Conservation (phyloP, 2,888 invertebrate genomes). For the Hemithea aestivaria region DNA sequence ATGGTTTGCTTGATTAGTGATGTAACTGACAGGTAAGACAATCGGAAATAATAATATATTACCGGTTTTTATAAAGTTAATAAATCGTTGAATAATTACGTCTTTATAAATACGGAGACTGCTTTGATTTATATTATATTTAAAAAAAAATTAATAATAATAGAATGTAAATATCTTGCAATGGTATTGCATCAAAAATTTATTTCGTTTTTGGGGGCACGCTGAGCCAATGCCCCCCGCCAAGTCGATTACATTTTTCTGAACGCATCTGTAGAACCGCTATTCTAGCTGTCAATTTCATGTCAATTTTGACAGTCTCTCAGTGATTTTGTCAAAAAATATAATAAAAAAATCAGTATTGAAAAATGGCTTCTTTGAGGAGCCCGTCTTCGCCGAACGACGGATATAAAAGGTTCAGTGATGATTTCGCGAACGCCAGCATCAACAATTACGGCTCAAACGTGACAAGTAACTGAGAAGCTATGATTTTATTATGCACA, state of each 20-base stretch:
- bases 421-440: slow-evolving; percentile 78
- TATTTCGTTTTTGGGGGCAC: too few relatives aligned
- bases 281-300: background rate
- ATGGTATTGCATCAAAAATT: too few relatives aligned
- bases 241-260: slow-evolving; percentile 20
- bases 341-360: slow-evolving; percentile 53
- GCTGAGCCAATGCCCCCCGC: too few relatives aligned
- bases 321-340: slow-evolving; percentile 10
- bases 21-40: slow-evolving; percentile 23
- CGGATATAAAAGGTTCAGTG: slow-evolving; percentile 82
- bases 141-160: too few relatives aligned
- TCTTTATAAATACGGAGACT: too few relatives aligned
- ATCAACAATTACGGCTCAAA: slow-evolving; percentile 82
- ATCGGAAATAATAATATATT: slow-evolving; percentile 15
- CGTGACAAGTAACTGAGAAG: slow-evolving; percentile 77
- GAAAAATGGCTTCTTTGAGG: slow-evolving; percentile 76
- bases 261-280: slow-evolving; percentile 9
- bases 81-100: too few relatives aligned
- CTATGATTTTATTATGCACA: slow-evolving; percentile 66
- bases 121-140: too few relatives aligned
- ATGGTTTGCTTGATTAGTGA: slow-evolving; percentile 30
- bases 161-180: too few relatives aligned
- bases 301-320: slow-evolving; percentile 12
- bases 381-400: slow-evolving; percentile 80
- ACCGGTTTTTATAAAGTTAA: slow-evolving; percentile 14